These are phyloP conservation scores for Tachysurus fulvidraco DNA, from an alignment of 2,113 vertebrate species.

Conservation along the genomic window DNA sequence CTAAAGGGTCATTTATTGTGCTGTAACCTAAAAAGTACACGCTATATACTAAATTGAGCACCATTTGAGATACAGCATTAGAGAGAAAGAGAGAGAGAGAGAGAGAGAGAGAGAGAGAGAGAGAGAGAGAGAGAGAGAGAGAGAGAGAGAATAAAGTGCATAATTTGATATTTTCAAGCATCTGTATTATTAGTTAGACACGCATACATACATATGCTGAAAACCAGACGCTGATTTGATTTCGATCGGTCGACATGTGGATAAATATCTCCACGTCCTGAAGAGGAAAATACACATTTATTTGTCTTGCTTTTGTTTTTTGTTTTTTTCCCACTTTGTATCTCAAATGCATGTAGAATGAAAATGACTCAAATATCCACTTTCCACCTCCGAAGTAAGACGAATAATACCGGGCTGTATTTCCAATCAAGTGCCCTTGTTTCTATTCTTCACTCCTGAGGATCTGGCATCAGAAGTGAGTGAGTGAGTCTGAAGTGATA, in stretches of 20 bases:
- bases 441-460: conserved; percentile 76
- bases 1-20: background rate
- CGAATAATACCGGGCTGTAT: conserved; percentile 75
- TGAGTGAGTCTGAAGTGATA: conserved; percentile 51
- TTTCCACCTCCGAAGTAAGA: background rate
- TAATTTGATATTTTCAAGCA: no score
- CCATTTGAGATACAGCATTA: no score
- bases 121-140: no score
- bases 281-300: background rate
- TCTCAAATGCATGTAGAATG: background rate
- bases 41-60: no score
- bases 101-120: no score
- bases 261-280: no score
- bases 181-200: background rate
- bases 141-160: no score
- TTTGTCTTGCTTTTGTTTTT: background rate
- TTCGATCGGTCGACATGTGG: no score
- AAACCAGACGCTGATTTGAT: no score
- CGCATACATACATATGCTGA: no score
- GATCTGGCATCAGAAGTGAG: conserved; percentile 69
- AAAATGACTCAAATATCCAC: background rate
- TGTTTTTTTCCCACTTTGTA: background rate
- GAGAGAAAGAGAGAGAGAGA: no score
- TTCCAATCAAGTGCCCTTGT: conserved; percentile 78
- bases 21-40: no score